These are phyloP conservation scores for Bubo blakistoni DNA, from an alignment of 2,113 vertebrate genomes.

Conservation along the genomic window DNA sequence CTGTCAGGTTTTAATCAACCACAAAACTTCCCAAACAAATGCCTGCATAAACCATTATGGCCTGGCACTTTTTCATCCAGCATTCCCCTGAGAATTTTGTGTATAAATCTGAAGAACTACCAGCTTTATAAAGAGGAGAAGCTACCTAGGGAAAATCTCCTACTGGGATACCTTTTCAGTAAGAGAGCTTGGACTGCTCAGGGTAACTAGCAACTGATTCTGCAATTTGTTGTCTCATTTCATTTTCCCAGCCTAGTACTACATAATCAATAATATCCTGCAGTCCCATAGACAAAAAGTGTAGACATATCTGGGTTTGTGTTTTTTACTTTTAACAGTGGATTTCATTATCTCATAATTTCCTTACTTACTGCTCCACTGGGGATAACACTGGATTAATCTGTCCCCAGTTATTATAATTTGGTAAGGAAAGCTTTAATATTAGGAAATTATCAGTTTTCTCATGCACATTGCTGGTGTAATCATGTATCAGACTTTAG, in stretches of 20 bases:
- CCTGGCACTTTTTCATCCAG: neutral
- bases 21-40: neutral
- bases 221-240: conserved; percentile 13
- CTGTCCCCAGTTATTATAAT: neutral
- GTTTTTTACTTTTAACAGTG: neutral
- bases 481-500: neutral
- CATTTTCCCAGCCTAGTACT: neutral
- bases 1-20: neutral
- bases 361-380: neutral
- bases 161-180: neutral
- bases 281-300: neutral
- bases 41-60: neutral
- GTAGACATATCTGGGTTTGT: neutral
- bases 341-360: conserved; percentile 17
- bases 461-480: neutral
- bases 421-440: neutral
- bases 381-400: neutral
- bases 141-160: neutral
- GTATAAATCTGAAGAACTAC: neutral
- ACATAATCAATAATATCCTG: neutral
- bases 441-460: neutral
- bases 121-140: neutral
- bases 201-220: neutral
- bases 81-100: neutral
- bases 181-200: neutral